Base-by-base conservation (phyloP, 37 sponge, comb jelly and placozoan genomes). In the Halichondria panicea region DNA sequence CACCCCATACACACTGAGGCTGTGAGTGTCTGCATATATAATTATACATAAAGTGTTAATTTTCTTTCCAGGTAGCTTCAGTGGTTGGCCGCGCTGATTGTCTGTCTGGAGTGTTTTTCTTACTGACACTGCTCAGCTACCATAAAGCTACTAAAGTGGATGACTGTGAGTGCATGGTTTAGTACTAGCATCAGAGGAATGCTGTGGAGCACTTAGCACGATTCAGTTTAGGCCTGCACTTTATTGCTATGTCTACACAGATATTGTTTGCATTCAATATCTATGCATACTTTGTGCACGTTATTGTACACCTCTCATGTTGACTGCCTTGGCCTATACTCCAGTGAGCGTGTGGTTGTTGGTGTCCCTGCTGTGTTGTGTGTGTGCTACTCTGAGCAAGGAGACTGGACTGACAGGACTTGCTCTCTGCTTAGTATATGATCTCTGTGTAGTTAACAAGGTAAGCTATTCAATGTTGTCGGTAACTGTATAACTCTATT, bases 81-180 rank as follows among this genome's bases (percentile, higher is more conserved):
- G 58, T 94, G 19, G 95, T 94, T 18, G 95, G 95, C 22, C 55
- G 95, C 50, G 95, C 95, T 15, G 95, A 94, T 21, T 52, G 45
- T 7, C 60, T 94, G 32, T 94, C 88, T 56, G 85, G 83, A 18
- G 7, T 91, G 36, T 94, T 94, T 81, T 88, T 87, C 39, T 60
- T 94, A 0, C 40, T 69, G 0, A 36, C 72, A 30, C 72, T 94
- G 32, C 54, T 72, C 21, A 22, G 50, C 24, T 91, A 94, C 77
- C 57, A 44, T 27, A 70, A 81, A 37, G 42, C 77, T 33, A 30
- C 63, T 11, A 48, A 35, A 3, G 24, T n/a, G n/a, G n/a, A n/a
- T n/a, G n/a, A n/a, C n/a, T n/a, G n/a, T n/a, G n/a, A n/a, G n/a
- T n/a, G n/a, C n/a, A n/a, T n/a, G n/a, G n/a, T n/a, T n/a, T n/a